Percentiles rank a stretch among this genome's conserved stretches.
Conservation (phyloP, 1,140 invertebrate genomes). For the Parapsyche elsis region DNA sequence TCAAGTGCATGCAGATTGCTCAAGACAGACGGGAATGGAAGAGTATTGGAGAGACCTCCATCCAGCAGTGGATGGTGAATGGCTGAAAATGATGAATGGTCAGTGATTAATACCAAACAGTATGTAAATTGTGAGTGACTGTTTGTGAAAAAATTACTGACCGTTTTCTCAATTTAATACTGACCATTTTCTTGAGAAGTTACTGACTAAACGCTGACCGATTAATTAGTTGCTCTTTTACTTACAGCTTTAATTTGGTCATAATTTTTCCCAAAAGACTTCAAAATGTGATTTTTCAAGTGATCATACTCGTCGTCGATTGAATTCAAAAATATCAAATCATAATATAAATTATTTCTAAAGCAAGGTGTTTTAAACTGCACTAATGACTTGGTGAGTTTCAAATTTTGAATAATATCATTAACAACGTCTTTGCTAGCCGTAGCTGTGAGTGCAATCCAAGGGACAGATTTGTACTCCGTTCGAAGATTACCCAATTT, state of each 20-base stretch:
- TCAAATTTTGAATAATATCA: constrained; percentile 75
- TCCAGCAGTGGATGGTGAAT: too few relatives aligned
- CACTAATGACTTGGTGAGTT: constrained; percentile 71
- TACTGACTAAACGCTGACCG: background rate
- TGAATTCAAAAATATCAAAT: constrained; percentile 85
- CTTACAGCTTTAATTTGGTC: constrained; percentile 67
- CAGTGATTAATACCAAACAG: too few relatives aligned
- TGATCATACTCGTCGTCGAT: constrained; percentile 82
- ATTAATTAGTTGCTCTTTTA: too few relatives aligned
- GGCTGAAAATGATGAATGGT: too few relatives aligned
- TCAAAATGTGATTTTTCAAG: constrained; percentile 76
- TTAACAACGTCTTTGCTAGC: constrained; percentile 81
- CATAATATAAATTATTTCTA: constrained; percentile 86
- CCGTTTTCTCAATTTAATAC: background rate
- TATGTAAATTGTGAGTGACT: too few relatives aligned
- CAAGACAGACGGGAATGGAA: too few relatives aligned
- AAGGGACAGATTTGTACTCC: constrained; percentile 78
- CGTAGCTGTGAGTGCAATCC: constrained; percentile 96
- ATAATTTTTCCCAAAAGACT: constrained; percentile 67
- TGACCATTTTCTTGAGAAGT: too few relatives aligned
- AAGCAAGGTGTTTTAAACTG: constrained; percentile 80
- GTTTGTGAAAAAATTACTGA: background rate
- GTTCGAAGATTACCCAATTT: constrained; percentile 81
- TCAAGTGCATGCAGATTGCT: too few relatives aligned
- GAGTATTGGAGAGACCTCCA: too few relatives aligned